phyloP scores from a whole-genome alignment of 1,140 invertebrate genomes.

The Philopotamus ludificatus region DNA sequence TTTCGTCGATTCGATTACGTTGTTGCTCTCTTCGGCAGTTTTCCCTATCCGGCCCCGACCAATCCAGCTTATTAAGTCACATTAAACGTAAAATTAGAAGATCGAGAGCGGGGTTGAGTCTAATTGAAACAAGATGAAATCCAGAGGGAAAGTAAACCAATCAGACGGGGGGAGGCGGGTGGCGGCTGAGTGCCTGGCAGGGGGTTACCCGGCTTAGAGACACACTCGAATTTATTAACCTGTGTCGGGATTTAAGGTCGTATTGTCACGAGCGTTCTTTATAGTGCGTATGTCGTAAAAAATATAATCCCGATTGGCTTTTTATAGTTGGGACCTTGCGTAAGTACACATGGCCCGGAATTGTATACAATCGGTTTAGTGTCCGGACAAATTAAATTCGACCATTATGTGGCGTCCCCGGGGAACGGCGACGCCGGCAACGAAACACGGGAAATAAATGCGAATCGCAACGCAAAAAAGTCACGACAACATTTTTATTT shows the following conservation, averaged over 20 bases:
- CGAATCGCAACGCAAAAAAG: too few relatives aligned
- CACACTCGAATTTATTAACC: slow-evolving; percentile 8
- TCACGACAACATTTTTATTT: too few relatives aligned
- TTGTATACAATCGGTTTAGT: slow-evolving; percentile 12
- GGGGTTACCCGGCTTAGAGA: neutral
- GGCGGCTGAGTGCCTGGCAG: neutral
- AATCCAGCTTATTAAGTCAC: too few relatives aligned
- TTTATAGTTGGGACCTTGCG: neutral
- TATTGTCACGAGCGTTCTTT: slow-evolving; percentile 2
- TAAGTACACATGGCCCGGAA: neutral
- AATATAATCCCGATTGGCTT: slow-evolving; percentile 1
- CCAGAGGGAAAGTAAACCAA: neutral
- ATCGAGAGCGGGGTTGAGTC: too few relatives aligned
- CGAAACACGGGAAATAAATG: too few relatives aligned
- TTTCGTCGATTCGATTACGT: neutral
- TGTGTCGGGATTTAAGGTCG: slow-evolving; percentile 3
- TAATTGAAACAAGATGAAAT: slow-evolving; percentile 3
- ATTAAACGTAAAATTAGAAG: too few relatives aligned
- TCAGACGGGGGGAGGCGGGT: neutral
- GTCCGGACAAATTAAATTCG: slow-evolving; percentile 13
- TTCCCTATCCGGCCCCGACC: too few relatives aligned
- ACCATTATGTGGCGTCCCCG: neutral
- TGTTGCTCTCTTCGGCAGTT: too few relatives aligned
- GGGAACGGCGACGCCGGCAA: too few relatives aligned
- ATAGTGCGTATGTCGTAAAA: slow-evolving; percentile 4